Base-by-base conservation (phyloP, 2,888 invertebrate species). In the Marasmarcha lunaedactyla region DNA sequence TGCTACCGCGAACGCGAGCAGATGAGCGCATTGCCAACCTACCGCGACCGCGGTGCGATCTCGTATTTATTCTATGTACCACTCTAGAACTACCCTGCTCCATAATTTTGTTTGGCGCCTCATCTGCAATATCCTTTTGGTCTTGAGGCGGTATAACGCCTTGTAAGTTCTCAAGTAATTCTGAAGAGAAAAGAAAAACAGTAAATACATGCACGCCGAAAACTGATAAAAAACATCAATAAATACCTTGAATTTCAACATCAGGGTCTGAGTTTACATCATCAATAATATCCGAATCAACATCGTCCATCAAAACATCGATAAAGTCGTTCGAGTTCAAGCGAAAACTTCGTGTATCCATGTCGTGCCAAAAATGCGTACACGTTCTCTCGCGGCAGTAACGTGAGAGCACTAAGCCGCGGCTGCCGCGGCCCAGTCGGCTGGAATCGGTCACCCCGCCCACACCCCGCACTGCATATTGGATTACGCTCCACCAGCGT, bases 281-380 rank as follows among this genome's bases (percentile, higher is more conserved):
- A n/a, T n/a, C n/a, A n/a, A n/a, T n/a, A n/a, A n/a, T n/a, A n/a
- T n/a, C n/a, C 2, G 40, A 40, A 33, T 40, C 40, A 2, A 15
- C 40, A 36, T 40, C 40, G 15, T 30, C n/a, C 13, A 12, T 2
- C 15, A 40, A 30, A 10, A 10, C n/a, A 15, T 36, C 40, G 14
- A 26, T 11, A 36, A 14, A 27, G 14, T 9, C 35, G 14, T 26
- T 10, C 9, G 35, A 14, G 10, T 14, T 1, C 1, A 30, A 11
- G n/a, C 33, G 11, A 14, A 13, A 11, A 7, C 36, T 35, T 1
- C 25, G 25, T 9, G 11, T 2, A 15, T 36, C 36, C 40, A 40
- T 40, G 36, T 40, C 40, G 40, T 33, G 36, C 40, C 36, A 40
- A 40, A 40, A 36, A 25, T 25, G 25, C 25, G 9, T 6, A 6